A percentile compares a stretch with the other conserved stretches of the same genome.
Evolutionary conservation across 2,113 vertebrate genomes (phyloP).

Genomic region (Crotalus helleri): DNA sequence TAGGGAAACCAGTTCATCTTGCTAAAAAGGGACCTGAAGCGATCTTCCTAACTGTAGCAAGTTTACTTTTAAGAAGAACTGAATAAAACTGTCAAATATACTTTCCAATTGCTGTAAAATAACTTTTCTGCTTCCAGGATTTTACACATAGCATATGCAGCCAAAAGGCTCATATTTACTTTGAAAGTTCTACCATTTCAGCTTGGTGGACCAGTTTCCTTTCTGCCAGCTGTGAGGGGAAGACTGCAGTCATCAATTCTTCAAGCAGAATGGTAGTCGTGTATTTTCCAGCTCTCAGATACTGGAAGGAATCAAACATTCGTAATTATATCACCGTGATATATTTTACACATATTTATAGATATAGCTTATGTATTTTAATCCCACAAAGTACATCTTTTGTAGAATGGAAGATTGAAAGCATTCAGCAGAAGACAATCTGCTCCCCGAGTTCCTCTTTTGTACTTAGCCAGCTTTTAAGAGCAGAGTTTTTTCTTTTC

Average conservation of each 20-base stretch:
- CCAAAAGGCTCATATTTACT: constrained; percentile 64
- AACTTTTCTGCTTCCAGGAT: background rate
- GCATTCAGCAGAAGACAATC: background rate
- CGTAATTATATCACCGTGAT: background rate
- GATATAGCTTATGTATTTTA: background rate
- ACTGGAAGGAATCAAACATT: constrained; percentile 66
- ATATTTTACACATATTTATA: background rate
- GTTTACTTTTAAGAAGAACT: background rate
- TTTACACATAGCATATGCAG: accelerated
- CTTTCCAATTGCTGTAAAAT: background rate
- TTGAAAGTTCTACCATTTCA: constrained; percentile 87
- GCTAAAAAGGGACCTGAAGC: background rate
- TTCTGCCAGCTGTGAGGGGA: constrained; percentile 77
- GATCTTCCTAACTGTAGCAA: background rate
- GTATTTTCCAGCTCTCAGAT: constrained; percentile 83
- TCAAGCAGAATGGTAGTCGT: constrained; percentile 75
- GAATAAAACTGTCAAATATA: background rate
- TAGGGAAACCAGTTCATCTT: background rate
- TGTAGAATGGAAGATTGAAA: background rate
- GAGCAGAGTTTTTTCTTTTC: background rate
- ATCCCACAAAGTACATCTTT: background rate
- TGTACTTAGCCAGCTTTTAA: background rate
- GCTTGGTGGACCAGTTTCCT: constrained; percentile 76
- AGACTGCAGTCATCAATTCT: constrained; percentile 75
- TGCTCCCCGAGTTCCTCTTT: background rate